Evolutionary conservation across 2,113 vertebrate genomes (phyloP).

Genomic region (Mungos mungo): DNA sequence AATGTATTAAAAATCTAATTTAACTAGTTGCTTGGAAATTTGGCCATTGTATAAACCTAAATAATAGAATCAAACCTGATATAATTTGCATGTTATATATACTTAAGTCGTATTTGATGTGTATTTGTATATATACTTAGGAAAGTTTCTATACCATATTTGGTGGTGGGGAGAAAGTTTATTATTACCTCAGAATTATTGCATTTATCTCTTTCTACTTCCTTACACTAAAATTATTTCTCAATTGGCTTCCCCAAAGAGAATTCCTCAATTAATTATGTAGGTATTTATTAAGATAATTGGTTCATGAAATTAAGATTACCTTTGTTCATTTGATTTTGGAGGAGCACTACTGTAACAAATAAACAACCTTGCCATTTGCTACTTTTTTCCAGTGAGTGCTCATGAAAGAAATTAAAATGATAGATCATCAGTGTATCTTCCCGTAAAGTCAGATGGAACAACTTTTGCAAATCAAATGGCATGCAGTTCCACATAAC

Average conservation of each 20-base stretch:
- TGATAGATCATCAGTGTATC: conserved; percentile 50
- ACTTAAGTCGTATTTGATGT: not conserved
- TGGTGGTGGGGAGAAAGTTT: not conserved
- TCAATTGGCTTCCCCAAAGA: conserved; percentile 44
- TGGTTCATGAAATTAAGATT: conserved; percentile 68
- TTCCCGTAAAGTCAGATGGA: conserved; percentile 35
- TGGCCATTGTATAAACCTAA: not conserved
- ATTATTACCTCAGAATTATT: not conserved
- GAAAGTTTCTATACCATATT: not conserved
- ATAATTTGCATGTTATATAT: not conserved
- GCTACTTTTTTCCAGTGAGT: conserved; percentile 59
- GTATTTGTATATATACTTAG: not conserved
- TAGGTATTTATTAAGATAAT: conserved; percentile 69
- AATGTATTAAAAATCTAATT: not conserved
- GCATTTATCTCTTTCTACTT: not conserved
- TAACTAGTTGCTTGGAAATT: not conserved
- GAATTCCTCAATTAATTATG: conserved; percentile 55
- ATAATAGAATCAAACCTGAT: not conserved
- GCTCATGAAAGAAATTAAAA: conserved; percentile 69
- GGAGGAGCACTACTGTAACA: conserved; percentile 20
- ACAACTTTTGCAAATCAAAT: conserved; percentile 57
- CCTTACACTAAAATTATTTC: conserved; percentile 19
- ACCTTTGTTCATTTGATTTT: conserved; percentile 71
- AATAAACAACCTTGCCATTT: conserved; percentile 53
- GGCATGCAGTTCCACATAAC: not conserved